Evolutionary conservation across 2,888 invertebrate genomes (phyloP).

Genomic region (Himalopsyche anomala): DNA sequence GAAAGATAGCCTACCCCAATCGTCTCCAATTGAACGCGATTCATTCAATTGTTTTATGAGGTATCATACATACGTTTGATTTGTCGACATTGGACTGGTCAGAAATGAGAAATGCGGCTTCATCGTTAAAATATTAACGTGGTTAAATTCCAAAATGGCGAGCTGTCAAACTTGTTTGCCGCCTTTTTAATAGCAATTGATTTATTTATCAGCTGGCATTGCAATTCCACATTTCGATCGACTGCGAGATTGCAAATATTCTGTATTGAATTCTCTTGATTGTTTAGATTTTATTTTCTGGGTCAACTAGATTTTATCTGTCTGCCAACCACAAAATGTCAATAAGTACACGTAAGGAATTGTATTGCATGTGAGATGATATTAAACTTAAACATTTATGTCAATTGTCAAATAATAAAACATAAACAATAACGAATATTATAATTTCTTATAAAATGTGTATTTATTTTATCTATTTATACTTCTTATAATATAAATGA

Average conservation of each 20-base stretch:
- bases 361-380: not conserved
- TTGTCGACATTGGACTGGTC: constrained; percentile 35
- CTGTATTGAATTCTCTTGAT: not conserved
- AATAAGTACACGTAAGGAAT: not conserved
- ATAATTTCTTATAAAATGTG: too few species aligned
- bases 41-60: too few species aligned
- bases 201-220: constrained; percentile 39
- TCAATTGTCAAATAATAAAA: too few species aligned
- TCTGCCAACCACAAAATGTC: not conserved
- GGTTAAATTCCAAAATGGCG: constrained; percentile 34
- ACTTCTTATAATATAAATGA: too few species aligned
- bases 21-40: too few species aligned
- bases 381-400: too few species aligned
- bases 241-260: constrained; percentile 20
- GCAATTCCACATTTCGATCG: constrained; percentile 37
- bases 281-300: constrained; percentile 20
- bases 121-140: constrained; percentile 38
- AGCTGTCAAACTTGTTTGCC: constrained; percentile 43
- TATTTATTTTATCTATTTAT: too few species aligned
- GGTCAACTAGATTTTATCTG: constrained; percentile 15
- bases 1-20: too few species aligned
- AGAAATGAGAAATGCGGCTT: constrained; percentile 8
- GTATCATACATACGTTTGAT: not conserved
- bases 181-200: constrained; percentile 36
- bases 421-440: too few species aligned